Percentiles rank a stretch among this genome's conserved stretches.
Conservation (phyloP, 1,140 invertebrate genomes). For the Drosophila nigromelanica region DNA sequence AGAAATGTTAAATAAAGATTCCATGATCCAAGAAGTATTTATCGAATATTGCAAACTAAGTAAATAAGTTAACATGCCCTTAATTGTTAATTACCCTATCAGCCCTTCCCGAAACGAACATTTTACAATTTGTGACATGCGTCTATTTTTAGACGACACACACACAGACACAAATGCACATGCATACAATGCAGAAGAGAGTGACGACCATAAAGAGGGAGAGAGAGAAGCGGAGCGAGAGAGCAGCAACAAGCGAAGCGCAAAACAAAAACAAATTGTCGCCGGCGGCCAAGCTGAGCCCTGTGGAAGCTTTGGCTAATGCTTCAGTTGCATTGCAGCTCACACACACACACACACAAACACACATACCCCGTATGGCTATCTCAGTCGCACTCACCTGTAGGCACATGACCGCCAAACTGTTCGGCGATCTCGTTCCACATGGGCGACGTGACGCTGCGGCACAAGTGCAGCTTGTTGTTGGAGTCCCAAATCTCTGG, state of each 20-base stretch:
- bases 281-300: conserved; percentile 16
- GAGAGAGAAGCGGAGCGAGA: conserved; percentile 1
- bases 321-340: background rate
- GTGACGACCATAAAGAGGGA: conserved; percentile 14
- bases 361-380: background rate
- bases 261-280: conserved; percentile 34
- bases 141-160: conserved; percentile 36
- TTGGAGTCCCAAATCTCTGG: conserved; percentile 83
- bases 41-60: background rate
- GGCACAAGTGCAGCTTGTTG: conserved; percentile 81
- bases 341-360: background rate
- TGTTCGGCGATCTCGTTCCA: conserved; percentile 83
- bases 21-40: background rate
- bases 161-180: conserved; percentile 3
- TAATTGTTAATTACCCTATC: background rate
- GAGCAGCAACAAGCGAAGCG: conserved; percentile 11
- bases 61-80: background rate
- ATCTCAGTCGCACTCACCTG: conserved; percentile 62
- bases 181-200: conserved; percentile 6
- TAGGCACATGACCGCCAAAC: conserved; percentile 81
- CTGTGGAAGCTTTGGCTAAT: conserved; percentile 12
- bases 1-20: background rate
- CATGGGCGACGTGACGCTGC: conserved; percentile 81
- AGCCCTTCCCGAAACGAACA: conserved; percentile 13
- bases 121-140: conserved; percentile 26